Evolutionary conservation across 2,888 invertebrate genomes (phyloP).

Genomic region (Pseudococcus jackbeardsleyi): DNA sequence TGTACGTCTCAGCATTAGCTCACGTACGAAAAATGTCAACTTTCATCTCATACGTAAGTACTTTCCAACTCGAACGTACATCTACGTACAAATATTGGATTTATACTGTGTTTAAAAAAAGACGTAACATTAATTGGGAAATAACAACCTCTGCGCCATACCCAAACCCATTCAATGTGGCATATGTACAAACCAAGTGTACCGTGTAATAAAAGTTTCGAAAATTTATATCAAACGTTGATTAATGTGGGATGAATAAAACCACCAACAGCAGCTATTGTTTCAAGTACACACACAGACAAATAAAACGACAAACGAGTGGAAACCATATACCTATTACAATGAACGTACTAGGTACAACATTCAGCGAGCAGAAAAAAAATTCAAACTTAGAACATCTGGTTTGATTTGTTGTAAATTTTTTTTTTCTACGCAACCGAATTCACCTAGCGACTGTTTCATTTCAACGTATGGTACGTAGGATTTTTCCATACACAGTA

Average conservation of each 20-base stretch:
- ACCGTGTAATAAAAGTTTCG: constrained; percentile 5
- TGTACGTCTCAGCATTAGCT: not conserved
- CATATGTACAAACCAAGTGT: not conserved
- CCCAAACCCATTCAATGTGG: not conserved
- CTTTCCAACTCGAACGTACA: not conserved
- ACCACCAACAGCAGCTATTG: constrained; percentile 28
- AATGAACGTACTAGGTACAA: not conserved
- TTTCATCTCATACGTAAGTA: not conserved
- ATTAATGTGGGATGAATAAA: constrained; percentile 33
- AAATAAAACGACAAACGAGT: not conserved
- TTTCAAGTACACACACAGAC: not conserved
- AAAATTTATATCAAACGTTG: constrained; percentile 38
- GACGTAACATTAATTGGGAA: too few relatives aligned
- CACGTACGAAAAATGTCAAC: not conserved
- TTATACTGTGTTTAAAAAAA: not conserved
- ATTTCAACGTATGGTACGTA: not conserved
- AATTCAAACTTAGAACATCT: constrained; percentile 10
- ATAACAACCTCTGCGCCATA: not conserved
- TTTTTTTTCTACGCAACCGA: constrained; percentile 14
- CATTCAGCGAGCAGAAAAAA: not conserved
- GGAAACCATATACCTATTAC: not conserved
- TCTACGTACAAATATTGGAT: not conserved
- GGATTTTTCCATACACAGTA: not conserved
- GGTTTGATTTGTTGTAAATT: constrained; percentile 16
- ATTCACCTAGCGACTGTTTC: not conserved